Evolutionary conservation across 92 coral and sea anemone genomes (phyloP), one percentile per base, ranked within the genome.

Genomic region (Porites divaricata): DNA sequence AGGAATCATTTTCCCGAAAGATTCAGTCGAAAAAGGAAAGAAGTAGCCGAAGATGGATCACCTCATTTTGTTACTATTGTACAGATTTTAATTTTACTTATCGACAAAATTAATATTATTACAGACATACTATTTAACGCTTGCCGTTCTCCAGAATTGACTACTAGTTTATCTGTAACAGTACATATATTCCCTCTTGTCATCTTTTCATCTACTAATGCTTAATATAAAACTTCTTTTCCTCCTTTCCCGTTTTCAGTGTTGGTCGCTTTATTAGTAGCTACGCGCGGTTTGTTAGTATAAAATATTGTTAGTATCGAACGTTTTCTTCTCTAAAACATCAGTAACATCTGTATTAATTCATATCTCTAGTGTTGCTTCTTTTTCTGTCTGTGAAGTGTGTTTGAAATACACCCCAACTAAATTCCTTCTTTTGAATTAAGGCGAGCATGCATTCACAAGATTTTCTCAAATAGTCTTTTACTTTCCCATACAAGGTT

Each of bases 31-130:
- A 24, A 51, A 72, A 61, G 70, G 72, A 2, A 35, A 35, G 5
- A 35, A 35, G 45, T 35, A 35, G 45, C 45, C 45, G 81, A 76
- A 15, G 71, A 59, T 4, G 63, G 74, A 22, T 28, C 8, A 2
- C 79, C 24, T 13, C 86, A 63, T 48, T 35, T 82, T 82, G 86
- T 72, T 82, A 82, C 69, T 72, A 82, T 82, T 82, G 63, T 59
- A 82, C 61, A 56, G 78, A 19, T 22, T 51, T 81, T 62, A 41
- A 9, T 62, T 56, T 16, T 62, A 50, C 11, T 71, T 52, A 24
- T 6, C 77, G 8, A 35, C 45, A 35, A 35, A 53, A 70, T 21
- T 59, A 15, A 23, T 62, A 22, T 71, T 45, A 59, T 45, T 49
- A 68, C 75, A 25, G 53, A 80, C 75, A 25, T 56, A 49, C 19